Evolutionary conservation across 2,888 invertebrate genomes (phyloP).

Genomic region (Temnothorax rugatulus): DNA sequence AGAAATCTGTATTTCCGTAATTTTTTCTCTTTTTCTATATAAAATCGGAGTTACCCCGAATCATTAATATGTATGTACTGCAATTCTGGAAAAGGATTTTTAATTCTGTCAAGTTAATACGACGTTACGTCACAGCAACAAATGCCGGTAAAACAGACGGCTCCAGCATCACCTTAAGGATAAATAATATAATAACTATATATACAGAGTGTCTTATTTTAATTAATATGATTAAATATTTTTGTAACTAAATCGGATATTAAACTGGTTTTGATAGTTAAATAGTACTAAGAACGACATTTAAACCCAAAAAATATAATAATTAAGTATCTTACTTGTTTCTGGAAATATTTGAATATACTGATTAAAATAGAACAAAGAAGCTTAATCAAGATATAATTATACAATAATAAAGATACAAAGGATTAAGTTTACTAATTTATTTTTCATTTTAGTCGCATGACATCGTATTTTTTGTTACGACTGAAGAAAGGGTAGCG

Average conservation of each 20-base stretch:
- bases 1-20: too few species aligned
- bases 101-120: too few species aligned
- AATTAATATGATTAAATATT: neutral
- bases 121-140: too few species aligned
- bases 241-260: neutral
- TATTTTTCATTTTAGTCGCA: neutral
- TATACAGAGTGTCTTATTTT: neutral
- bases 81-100: too few species aligned
- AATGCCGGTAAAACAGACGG: too few species aligned
- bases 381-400: neutral
- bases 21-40: too few species aligned
- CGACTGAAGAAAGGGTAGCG: conserved; percentile 7
- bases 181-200: too few species aligned
- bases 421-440: neutral
- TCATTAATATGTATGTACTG: too few species aligned
- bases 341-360: neutral
- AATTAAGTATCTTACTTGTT: neutral
- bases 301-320: neutral
- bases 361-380: neutral
- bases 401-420: neutral
- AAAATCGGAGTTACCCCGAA: too few species aligned
- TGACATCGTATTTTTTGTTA: neutral
- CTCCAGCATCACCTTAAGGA: too few species aligned
- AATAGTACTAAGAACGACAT: neutral
- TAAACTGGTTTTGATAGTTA: neutral